Percentiles rank a stretch among this genome's conserved stretches.
These are phyloP conservation scores for Amblyopsis rosae DNA, from an alignment of 2,113 vertebrate species.

Conservation along the genomic window DNA sequence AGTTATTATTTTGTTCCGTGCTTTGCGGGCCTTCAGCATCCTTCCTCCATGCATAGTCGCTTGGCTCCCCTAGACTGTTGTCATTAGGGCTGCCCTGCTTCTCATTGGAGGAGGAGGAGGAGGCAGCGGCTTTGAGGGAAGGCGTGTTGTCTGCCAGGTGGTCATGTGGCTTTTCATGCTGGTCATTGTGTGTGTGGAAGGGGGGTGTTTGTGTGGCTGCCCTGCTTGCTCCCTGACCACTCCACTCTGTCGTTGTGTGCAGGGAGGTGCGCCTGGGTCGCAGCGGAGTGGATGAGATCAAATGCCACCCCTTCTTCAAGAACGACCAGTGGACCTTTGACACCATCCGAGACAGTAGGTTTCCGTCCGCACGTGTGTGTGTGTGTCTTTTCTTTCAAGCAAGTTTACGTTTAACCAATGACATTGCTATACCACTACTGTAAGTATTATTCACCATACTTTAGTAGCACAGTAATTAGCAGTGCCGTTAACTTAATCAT, in stretches of 20 bases:
- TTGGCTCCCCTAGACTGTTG: conserved; percentile 22
- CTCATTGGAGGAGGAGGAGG: conserved; percentile 11
- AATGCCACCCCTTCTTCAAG: conserved; percentile 93
- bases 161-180: conserved; percentile 49
- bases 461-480: no score
- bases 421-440: conserved; percentile 22
- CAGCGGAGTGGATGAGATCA: conserved; percentile 93
- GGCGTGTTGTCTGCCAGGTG: not conserved
- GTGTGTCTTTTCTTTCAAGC: not conserved
- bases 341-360: conserved; percentile 96
- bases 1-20: conserved; percentile 6
- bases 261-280: conserved; percentile 94
- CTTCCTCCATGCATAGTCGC: not conserved
- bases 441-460: conserved; percentile 40
- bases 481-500: no score
- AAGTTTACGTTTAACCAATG: conserved; percentile 4
- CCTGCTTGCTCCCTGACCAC: conserved; percentile 8
- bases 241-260: conserved; percentile 67
- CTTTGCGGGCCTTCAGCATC: conserved; percentile 3
- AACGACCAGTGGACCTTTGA: conserved; percentile 98
- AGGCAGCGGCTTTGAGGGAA: conserved; percentile 18
- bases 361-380: conserved; percentile 9
- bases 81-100: conserved; percentile 8
- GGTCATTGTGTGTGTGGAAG: conserved; percentile 29
- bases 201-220: conserved; percentile 32